These are phyloP conservation scores for Diabrotica virgifera DNA, from an alignment of 1,140 invertebrate genomes.

Conservation along the genomic window DNA sequence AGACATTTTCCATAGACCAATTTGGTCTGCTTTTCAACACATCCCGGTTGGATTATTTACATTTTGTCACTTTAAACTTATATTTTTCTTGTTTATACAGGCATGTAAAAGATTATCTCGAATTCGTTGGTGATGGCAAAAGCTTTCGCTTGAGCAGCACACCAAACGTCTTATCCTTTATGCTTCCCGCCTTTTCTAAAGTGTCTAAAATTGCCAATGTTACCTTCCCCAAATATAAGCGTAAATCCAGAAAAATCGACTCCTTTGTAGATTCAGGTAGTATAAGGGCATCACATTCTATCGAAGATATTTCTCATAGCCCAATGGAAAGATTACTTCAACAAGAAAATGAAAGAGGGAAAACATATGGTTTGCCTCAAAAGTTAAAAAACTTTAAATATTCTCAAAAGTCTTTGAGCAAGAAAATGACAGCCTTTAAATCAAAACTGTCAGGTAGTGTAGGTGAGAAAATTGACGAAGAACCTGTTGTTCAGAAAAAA, in stretches of 20 bases:
- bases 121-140: conserved; percentile 44
- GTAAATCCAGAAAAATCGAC: conserved; percentile 27
- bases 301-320: conserved; percentile 29
- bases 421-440: conserved; percentile 52
- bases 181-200: conserved; percentile 21
- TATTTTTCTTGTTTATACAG: conserved; percentile 37
- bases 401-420: conserved; percentile 54
- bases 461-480: conserved; percentile 43
- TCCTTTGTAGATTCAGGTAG: conserved; percentile 17
- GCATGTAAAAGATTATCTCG: conserved; percentile 43
- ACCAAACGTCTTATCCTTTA: conserved; percentile 19
- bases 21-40: no score
- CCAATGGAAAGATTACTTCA: conserved; percentile 51
- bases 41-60: no score
- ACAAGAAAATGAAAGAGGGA: conserved; percentile 57
- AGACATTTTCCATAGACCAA: no score
- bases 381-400: conserved; percentile 56
- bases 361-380: conserved; percentile 51
- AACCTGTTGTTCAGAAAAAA: conserved; percentile 21
- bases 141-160: conserved; percentile 41
- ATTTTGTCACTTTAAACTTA: conserved; percentile 7
- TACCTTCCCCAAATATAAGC: conserved; percentile 20
- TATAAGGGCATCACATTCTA: conserved; percentile 25
- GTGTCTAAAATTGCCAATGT: conserved; percentile 12
- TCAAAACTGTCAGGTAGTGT: conserved; percentile 46